Percentiles rank a stretch among this genome's conserved stretches.
Evolutionary conservation across 2,797 vertebrate species (phyloP).

Genomic region (Sebastes kiyomatsui): DNA sequence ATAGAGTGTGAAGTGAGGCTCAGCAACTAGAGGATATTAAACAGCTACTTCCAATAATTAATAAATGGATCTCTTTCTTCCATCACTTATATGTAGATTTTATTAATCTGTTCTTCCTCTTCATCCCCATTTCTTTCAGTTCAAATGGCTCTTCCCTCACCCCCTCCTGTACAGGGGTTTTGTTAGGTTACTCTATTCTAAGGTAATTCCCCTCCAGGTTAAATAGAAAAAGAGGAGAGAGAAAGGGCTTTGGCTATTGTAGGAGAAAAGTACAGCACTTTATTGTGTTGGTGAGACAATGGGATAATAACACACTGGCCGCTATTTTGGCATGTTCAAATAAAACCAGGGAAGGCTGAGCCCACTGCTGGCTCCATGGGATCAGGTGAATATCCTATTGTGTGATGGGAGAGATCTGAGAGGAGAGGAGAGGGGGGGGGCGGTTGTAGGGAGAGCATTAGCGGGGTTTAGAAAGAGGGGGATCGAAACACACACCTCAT

Average conservation of each 20-base stretch:
- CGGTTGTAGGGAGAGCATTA: constrained; percentile 29
- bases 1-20: constrained; percentile 37
- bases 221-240: constrained; percentile 72
- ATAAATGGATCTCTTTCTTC: not conserved
- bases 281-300: constrained; percentile 88
- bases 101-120: not conserved
- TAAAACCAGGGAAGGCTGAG: constrained; percentile 83
- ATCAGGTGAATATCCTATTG: constrained; percentile 82
- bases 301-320: constrained; percentile 86
- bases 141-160: constrained; percentile 42
- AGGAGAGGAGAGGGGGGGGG: constrained; percentile 42
- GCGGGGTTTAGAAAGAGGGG: constrained; percentile 39
- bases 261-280: constrained; percentile 85
- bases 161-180: constrained; percentile 62
- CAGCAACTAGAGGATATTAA: constrained; percentile 5
- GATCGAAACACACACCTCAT: constrained; percentile 87
- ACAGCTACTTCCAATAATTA: not conserved
- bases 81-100: not conserved
- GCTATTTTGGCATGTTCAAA: constrained; percentile 87
- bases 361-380: constrained; percentile 79
- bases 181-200: constrained; percentile 77
- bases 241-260: constrained; percentile 85
- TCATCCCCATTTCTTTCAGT: constrained; percentile 2
- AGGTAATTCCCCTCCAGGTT: constrained; percentile 80
- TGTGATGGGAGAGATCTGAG: constrained; percentile 72